Conservation (phyloP, 2,888 invertebrate genomes). For the Chelonus formosanus region DNA sequence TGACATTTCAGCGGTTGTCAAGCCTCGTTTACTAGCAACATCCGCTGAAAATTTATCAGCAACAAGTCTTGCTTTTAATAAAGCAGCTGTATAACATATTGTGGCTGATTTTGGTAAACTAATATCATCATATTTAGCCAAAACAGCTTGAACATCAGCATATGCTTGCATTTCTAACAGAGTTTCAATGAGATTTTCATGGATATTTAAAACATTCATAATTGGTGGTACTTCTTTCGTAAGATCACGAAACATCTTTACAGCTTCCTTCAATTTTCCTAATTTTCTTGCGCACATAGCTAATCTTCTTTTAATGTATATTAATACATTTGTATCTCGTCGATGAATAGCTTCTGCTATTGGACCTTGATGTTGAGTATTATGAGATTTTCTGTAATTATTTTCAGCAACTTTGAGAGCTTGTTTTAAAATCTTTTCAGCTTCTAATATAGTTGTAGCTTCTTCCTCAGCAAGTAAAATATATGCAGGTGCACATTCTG, state of each 20-base stretch:
- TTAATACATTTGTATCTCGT: constrained; percentile 91
- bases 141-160: constrained; percentile 92
- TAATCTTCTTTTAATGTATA: constrained; percentile 90
- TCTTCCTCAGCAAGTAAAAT: constrained; percentile 97
- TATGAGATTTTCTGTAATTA: constrained; percentile 82
- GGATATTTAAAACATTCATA: constrained; percentile 91
- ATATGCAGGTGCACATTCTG: constrained; percentile 94
- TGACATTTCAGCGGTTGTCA: constrained; percentile 87
- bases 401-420: constrained; percentile 86
- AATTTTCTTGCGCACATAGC: constrained; percentile 98
- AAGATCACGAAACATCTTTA: constrained; percentile 95
- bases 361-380: constrained; percentile 79
- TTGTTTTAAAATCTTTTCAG: constrained; percentile 83
- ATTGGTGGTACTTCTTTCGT: constrained; percentile 96
- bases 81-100: constrained; percentile 93
- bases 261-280: constrained; percentile 92
- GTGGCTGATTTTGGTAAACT: constrained; percentile 94
- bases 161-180: constrained; percentile 95
- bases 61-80: constrained; percentile 91
- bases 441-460: constrained; percentile 89
- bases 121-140: constrained; percentile 94
- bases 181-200: constrained; percentile 96
- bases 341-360: constrained; percentile 81
- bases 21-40: constrained; percentile 82
- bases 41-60: constrained; percentile 90